Percentiles rank a stretch among this genome's conserved stretches.
These are phyloP conservation scores for Syrrhaptes paradoxus DNA, from an alignment of 2,113 vertebrate genomes.

Conservation along the genomic window DNA sequence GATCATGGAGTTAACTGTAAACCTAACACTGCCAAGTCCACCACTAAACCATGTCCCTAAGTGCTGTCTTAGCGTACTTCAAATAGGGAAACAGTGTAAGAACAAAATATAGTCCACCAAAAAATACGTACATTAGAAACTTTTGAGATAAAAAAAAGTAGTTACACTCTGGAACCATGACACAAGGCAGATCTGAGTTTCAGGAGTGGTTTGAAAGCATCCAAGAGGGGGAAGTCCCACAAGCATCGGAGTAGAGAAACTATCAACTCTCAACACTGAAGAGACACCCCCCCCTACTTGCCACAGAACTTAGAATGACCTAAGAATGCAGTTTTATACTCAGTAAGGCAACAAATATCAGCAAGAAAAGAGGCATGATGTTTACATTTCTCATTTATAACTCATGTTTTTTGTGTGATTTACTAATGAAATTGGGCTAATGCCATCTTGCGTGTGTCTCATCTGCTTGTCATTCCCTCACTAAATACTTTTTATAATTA, in stretches of 20 bases:
- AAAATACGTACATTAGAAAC: neutral
- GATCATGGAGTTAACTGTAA: neutral
- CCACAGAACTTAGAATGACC: neutral
- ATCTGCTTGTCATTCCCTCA: neutral
- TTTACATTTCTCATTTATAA: neutral
- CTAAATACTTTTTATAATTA: neutral
- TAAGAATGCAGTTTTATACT: neutral
- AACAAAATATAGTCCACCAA: neutral
- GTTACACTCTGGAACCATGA: rapidly evolving
- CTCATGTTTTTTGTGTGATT: neutral
- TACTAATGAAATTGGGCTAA: neutral
- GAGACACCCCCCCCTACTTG: neutral
- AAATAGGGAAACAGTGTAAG: neutral
- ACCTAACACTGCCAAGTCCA: neutral
- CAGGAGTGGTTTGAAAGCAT: neutral
- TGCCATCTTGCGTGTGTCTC: neutral
- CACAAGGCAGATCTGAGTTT: neutral
- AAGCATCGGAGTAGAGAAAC: neutral
- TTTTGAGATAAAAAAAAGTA: neutral
- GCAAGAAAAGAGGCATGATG: neutral
- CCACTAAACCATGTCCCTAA: neutral
- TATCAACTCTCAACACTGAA: neutral
- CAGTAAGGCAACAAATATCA: neutral
- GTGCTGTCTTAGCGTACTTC: neutral
- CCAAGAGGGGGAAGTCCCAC: neutral